A percentile compares a stretch with the other conserved stretches of the same genome.
phyloP scores from a whole-genome alignment of 2,888 invertebrate genomes.

The Ashinkailepas kermadecensis region DNA sequence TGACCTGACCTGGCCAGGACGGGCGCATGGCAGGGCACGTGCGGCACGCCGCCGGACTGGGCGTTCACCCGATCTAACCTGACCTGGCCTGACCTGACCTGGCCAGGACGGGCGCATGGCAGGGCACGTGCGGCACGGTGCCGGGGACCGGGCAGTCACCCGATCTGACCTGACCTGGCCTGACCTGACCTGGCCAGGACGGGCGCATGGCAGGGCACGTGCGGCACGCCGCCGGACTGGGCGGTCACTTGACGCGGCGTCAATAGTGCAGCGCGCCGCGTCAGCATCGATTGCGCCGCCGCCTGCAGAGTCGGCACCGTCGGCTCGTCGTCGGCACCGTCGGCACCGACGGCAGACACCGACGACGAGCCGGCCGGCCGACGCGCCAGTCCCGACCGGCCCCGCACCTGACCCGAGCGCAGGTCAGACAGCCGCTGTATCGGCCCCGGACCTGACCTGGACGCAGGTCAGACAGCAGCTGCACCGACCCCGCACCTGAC shows the following conservation, averaged over 20 bases:
- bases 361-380: not conserved
- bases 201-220: not conserved
- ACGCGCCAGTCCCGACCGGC: not conserved
- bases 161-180: no score
- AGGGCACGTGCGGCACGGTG: no score
- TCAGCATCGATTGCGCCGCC: not conserved
- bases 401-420: not conserved
- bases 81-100: no score
- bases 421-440: no score
- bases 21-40: no score
- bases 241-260: constrained; percentile 1
- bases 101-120: no score
- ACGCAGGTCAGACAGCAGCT: not conserved
- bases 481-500: no score
- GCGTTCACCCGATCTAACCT: no score
- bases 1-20: no score
- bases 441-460: not conserved
- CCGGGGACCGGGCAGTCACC: no score
- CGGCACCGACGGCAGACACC: not conserved
- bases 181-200: no score
- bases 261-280: constrained; percentile 7
- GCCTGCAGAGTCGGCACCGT: not conserved
- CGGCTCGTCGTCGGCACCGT: not conserved
- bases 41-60: no score
- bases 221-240: not conserved